These are phyloP conservation scores for Fragum whitleyi DNA, from an alignment of 2,888 invertebrate species.

Conservation along the genomic window DNA sequence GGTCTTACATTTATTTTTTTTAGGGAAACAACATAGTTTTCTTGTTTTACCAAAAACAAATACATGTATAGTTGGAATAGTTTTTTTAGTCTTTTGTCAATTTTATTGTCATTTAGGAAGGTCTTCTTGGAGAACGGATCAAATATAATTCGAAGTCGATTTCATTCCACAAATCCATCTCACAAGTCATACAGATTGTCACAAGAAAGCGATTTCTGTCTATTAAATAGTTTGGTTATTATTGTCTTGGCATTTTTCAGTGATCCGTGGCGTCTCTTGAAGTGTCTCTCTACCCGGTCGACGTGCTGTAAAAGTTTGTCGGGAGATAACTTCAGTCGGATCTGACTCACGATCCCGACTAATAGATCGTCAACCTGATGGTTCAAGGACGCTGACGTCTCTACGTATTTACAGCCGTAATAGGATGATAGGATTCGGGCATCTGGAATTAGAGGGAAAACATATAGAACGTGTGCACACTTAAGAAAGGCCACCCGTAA, in stretches of 20 bases:
- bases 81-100: too few species aligned
- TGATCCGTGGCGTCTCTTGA: conserved; percentile 48
- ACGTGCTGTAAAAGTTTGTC: conserved; percentile 51
- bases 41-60: too few species aligned
- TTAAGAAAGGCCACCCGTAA: too few species aligned
- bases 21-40: too few species aligned
- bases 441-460: conserved; percentile 59
- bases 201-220: conserved; percentile 64
- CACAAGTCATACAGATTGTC: conserved; percentile 62
- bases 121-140: too few species aligned
- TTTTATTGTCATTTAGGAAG: too few species aligned
- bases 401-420: conserved; percentile 95
- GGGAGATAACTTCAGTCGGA: conserved; percentile 89
- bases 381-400: conserved; percentile 97
- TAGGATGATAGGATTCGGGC: conserved; percentile 58
- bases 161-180: too few species aligned
- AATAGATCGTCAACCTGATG: conserved; percentile 98
- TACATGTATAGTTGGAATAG: too few species aligned
- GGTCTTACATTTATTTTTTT: too few species aligned
- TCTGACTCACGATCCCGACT: conserved; percentile 96
- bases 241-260: conserved; percentile 52
- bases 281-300: conserved; percentile 34
- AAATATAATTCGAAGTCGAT: too few species aligned
- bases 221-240: conserved; percentile 54
- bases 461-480: background rate